Conservation (phyloP, 2,113 vertebrate genomes). For the Phaethon lepturus region DNA sequence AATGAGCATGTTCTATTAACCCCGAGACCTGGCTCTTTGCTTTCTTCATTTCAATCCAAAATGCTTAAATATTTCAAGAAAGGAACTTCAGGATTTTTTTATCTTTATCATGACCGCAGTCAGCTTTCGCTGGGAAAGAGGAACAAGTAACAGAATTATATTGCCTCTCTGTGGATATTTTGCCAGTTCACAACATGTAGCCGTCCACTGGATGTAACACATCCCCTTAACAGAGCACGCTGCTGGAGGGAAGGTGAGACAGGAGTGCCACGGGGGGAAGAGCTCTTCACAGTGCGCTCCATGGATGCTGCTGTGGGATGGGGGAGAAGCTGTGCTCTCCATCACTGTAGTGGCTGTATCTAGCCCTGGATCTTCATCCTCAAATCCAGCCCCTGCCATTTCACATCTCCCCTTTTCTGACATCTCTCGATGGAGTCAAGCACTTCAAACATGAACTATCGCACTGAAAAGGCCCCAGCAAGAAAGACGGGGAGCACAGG, state of each 20-base stretch:
- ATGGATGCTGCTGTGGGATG: neutral
- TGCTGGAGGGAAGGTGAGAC: neutral
- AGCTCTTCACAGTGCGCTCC: neutral
- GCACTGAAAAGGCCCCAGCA: neutral
- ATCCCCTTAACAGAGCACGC: neutral
- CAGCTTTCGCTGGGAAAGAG: neutral
- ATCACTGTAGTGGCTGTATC: rapidly evolving
- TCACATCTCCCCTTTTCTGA: neutral
- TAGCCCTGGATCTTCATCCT: neutral
- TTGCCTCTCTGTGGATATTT: slow-evolving; percentile 16
- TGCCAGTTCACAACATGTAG: neutral
- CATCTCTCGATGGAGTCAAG: neutral
- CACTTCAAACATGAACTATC: neutral
- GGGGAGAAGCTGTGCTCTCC: neutral
- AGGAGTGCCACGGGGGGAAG: neutral
- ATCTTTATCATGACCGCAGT: neutral
- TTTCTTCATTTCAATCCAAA: slow-evolving; percentile 1
- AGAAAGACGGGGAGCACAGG: rapidly evolving
- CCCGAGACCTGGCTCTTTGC: neutral
- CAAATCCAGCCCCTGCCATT: neutral
- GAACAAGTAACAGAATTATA: neutral
- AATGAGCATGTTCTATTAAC: neutral
- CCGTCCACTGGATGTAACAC: neutral
- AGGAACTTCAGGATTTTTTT: neutral
- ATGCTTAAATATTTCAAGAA: neutral